Percentiles rank a stretch among this genome's conserved stretches.
Conservation (phyloP, 2,113 vertebrate species). For the Pipra filicauda region DNA sequence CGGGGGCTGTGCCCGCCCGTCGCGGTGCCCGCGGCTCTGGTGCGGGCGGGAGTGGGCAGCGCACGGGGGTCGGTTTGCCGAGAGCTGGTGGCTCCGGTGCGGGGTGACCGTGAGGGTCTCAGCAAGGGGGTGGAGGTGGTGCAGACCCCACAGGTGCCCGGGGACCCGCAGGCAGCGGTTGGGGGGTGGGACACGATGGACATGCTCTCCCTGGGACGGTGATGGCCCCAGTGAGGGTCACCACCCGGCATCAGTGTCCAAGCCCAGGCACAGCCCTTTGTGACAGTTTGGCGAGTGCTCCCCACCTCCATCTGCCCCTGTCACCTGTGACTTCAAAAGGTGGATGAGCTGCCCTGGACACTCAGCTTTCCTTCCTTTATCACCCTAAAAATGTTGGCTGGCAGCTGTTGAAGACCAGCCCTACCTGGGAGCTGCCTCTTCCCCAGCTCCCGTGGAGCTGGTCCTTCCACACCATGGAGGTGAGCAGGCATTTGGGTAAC, state of each 20-base stretch:
- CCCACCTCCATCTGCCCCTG: too few species aligned
- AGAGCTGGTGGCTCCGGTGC: background rate
- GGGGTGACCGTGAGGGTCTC: background rate
- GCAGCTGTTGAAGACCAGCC: background rate
- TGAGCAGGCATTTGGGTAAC: background rate
- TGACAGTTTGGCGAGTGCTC: fast-evolving
- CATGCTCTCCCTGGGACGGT: fast-evolving
- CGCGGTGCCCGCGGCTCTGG: background rate
- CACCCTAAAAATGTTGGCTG: fast-evolving
- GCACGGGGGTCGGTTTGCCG: background rate
- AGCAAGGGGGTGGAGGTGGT: fast-evolving
- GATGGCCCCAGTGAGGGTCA: background rate
- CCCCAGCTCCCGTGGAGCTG: background rate
- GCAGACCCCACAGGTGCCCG: background rate
- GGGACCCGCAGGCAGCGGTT: background rate
- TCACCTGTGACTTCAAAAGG: background rate
- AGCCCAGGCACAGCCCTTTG: background rate
- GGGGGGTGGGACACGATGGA: fast-evolving
- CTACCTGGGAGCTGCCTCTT: background rate
- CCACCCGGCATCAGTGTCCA: background rate
- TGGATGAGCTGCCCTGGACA: background rate
- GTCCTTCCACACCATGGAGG: background rate
- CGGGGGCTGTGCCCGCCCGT: background rate
- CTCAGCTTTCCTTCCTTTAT: background rate
- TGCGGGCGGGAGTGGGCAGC: background rate